Conservation (phyloP, 2,888 invertebrate genomes). For the Thelaira solivaga region DNA sequence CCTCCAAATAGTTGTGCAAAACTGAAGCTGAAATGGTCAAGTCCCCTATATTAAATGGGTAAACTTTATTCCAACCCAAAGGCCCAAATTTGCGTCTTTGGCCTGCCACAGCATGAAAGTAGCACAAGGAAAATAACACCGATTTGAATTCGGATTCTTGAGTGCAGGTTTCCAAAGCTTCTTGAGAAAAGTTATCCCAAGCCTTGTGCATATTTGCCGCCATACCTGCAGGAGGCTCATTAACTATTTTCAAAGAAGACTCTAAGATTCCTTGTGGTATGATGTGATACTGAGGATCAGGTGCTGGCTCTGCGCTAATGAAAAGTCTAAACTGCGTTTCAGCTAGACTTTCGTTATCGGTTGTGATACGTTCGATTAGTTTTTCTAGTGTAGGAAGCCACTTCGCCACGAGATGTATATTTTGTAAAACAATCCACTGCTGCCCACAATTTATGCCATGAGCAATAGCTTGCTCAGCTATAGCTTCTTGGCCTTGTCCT, state of each 20-base stretch:
- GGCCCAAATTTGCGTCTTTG: conserved; percentile 96
- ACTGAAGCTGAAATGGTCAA: conserved; percentile 95
- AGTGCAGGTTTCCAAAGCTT: conserved; percentile 92
- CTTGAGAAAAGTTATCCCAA: conserved; percentile 93
- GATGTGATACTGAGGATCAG: conserved; percentile 82
- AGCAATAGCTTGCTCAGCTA: conserved; percentile 92
- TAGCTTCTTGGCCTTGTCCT: conserved; percentile 95
- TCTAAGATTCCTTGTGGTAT: conserved; percentile 93
- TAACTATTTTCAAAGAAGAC: conserved; percentile 96
- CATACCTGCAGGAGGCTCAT: conserved; percentile 97
- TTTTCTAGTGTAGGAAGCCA: conserved; percentile 94
- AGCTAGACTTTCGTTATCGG: conserved; percentile 76
- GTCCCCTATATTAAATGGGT: conserved; percentile 91
- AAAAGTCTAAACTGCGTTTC: conserved; percentile 82
- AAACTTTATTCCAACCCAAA: conserved; percentile 92
- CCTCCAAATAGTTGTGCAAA: conserved; percentile 93
- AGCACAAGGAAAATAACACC: conserved; percentile 92
- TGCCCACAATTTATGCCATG: conserved; percentile 86
- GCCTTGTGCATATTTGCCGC: conserved; percentile 96
- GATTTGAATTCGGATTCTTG: conserved; percentile 96
- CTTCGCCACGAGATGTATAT: conserved; percentile 93
- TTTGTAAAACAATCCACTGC: conserved; percentile 93
- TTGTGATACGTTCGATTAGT: conserved; percentile 89
- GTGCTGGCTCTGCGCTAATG: conserved; percentile 93
- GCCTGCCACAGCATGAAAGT: conserved; percentile 96